Conservation (phyloP, 2,888 invertebrate species). For the Lasioglossum morio region DNA sequence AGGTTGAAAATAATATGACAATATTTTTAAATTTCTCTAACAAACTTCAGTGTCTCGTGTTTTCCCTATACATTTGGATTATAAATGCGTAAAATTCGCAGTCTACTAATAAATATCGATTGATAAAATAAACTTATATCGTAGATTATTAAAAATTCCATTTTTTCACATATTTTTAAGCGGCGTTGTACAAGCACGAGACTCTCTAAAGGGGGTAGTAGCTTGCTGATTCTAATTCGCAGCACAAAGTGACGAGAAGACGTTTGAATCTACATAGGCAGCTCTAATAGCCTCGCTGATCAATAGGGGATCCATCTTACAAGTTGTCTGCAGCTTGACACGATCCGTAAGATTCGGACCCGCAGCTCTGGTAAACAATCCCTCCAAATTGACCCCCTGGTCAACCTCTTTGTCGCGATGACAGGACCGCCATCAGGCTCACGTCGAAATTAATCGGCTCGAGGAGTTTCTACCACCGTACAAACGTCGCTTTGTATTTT, state of each 20-base stretch:
- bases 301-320: not conserved
- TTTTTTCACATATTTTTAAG: too few relatives aligned
- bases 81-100: too few relatives aligned
- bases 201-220: not conserved
- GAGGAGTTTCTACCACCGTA: slow-evolving; percentile 11
- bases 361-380: slow-evolving; percentile 11
- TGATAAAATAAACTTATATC: too few relatives aligned
- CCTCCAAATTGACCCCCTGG: slow-evolving; percentile 37
- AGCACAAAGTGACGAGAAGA: not conserved
- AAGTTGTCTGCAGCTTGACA: not conserved
- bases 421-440: slow-evolving; percentile 22
- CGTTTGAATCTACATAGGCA: not conserved
- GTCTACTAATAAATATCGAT: too few relatives aligned
- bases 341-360: not conserved
- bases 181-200: too few relatives aligned
- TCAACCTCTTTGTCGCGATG: slow-evolving; percentile 25
- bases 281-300: not conserved
- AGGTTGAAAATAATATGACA: too few relatives aligned
- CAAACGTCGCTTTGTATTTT: slow-evolving; percentile 50
- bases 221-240: not conserved
- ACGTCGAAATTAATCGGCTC: slow-evolving; percentile 48
- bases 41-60: too few relatives aligned
- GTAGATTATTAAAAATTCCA: too few relatives aligned
- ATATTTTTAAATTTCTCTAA: too few relatives aligned
- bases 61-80: too few relatives aligned